Evolutionary conservation across 1,140 invertebrate species (phyloP), one percentile per base, ranked within the genome.

Genomic region (Heliconius nattereri): DNA sequence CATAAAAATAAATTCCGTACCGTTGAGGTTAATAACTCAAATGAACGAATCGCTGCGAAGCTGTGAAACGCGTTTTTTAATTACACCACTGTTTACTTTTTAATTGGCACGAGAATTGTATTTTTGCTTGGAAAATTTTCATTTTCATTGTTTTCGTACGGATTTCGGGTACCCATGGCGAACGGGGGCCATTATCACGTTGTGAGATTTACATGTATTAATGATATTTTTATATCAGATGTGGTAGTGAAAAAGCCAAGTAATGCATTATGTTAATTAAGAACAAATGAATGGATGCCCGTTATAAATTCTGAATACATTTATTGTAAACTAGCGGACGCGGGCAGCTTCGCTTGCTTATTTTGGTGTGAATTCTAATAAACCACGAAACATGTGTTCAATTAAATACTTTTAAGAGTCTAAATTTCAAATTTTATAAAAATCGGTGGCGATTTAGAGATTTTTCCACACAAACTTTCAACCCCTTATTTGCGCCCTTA

Each of bases 41-140:
- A 84, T 81, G 80, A 83, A 81, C 78, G 75, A 45, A 79, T 72
- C 60, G 75, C 57, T 52, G 26, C 40, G 71, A 71, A 80, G 74
- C 70, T 23, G 45, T 75, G 76, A 52, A 80, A 78, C 78, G 77
- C 74, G 76, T 84, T 86, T 85, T 86, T 85, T 83, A 86, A 84
- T 84, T 82, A 85, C 80, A 26, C 76, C 71, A 78, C 77, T 85
- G 82, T 84, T 82, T 83, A 84, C 81, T 78, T 86, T 85, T 86
- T 85, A 85, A 84, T 86, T 86, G 84, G 83, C 57, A 49, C 23
- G 40, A 32, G 76, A 74, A 54, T 66, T 66, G 71, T 80, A 71
- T 77, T 71, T 78, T 81, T 78, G 60, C 66, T 77, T 73, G 54
- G 71, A 71, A 57, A 32, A 52, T 45, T 76, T 79, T 72, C 70